These are phyloP conservation scores for Gymnobelideus leadbeateri DNA, from an alignment of 2,113 vertebrate species.

Conservation along the genomic window DNA sequence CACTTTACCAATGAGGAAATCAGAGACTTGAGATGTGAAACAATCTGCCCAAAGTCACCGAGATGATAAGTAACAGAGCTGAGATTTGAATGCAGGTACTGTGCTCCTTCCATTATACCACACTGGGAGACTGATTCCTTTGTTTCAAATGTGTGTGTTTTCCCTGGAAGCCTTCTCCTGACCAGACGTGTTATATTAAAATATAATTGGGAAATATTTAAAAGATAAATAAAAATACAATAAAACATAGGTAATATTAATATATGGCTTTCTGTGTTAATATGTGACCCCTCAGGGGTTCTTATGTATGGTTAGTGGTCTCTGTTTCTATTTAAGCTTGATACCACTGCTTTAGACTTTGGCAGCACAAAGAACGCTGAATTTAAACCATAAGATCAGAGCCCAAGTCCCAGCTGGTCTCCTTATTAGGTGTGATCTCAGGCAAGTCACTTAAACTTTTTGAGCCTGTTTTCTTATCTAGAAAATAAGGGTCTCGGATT, in stretches of 20 bases:
- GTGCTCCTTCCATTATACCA: neutral
- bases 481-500: neutral
- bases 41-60: too few relatives aligned
- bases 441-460: neutral
- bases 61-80: neutral
- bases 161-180: neutral
- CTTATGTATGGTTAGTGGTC: neutral
- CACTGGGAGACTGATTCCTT: neutral
- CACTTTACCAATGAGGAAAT: neutral
- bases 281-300: neutral
- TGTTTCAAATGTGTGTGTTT: neutral
- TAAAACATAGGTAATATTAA: neutral
- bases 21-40: neutral
- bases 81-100: neutral
- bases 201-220: neutral
- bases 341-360: neutral
- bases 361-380: neutral
- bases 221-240: neutral
- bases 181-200: neutral
- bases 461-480: neutral
- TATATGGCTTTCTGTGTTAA: too few relatives aligned
- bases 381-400: neutral
- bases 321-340: neutral
- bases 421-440: neutral
- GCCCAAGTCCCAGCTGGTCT: neutral